phyloP scores from a whole-genome alignment of 2,888 invertebrate genomes.

The Rambutsinella grinnellia region DNA sequence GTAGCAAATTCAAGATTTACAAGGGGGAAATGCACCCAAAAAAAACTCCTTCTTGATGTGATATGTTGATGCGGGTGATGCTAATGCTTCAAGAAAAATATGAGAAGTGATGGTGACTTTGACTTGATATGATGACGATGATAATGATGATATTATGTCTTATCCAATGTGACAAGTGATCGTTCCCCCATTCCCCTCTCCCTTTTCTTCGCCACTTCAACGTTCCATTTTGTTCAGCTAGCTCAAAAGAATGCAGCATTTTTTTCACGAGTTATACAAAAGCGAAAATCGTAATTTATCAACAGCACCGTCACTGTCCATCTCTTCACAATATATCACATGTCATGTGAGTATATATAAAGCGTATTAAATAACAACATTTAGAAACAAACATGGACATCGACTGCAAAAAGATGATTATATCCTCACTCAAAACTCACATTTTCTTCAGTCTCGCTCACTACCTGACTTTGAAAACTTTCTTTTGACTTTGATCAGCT shows the following conservation, averaged over 20 bases:
- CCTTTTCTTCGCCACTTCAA: background rate
- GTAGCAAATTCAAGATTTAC: no score
- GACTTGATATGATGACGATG: background rate
- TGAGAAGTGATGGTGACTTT: constrained; percentile 30
- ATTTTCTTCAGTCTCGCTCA: background rate
- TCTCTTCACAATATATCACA: background rate
- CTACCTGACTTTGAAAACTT: background rate
- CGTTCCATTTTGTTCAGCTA: constrained; percentile 44
- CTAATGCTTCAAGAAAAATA: constrained; percentile 24
- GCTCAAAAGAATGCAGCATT: constrained; percentile 11
- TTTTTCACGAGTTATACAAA: constrained; percentile 28
- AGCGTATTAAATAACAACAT: no score
- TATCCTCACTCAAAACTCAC: background rate
- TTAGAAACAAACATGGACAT: background rate
- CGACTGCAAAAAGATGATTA: background rate
- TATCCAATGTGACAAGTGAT: constrained; percentile 51
- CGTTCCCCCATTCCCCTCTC: constrained; percentile 17
- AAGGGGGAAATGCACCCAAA: background rate
- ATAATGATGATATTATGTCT: constrained; percentile 46
- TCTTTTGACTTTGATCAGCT: background rate
- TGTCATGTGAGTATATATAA: background rate
- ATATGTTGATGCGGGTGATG: constrained; percentile 29
- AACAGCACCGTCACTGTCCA: background rate
- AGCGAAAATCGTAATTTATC: constrained; percentile 36
- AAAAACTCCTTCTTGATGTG: constrained; percentile 24